Evolutionary conservation across 2,888 invertebrate species (phyloP), one percentile per base, ranked within the genome.

Genomic region (Calameuta pallipes): DNA sequence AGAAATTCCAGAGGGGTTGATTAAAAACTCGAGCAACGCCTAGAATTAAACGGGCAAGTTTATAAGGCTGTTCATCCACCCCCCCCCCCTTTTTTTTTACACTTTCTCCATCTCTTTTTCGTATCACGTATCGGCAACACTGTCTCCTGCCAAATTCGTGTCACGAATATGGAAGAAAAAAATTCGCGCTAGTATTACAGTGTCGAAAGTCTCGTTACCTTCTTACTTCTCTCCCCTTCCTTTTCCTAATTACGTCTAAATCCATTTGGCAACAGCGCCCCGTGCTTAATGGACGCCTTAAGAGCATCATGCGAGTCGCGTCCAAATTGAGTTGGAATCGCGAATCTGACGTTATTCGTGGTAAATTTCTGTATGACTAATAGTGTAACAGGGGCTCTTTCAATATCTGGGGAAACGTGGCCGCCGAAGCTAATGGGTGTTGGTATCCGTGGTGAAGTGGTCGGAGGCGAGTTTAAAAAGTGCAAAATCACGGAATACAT

Each of bases 401-500:
- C 89, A 89, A 90, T 89, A 89, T 89, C 88, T 70, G 79, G 79
- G 80, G 80, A 75, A 69, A 75, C 56, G 36, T 31, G 56, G 15
- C 35, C 30, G 71, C 30, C 33, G 13, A 41, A 33, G 56, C 13
- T 30, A 30, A 35, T 34, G 75, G 15, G 15, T 41, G 23, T 23
- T 56, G 69, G 73, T 81, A 81, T 75, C 87, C 78, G 83, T 80
- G 81, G 80, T 80, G 79, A 83, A 83, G 85, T 85, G 84, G 87
- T 85, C 85, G 86, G 83, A 84, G 86, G 83, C 83, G 86, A 87
- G 87, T 88, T 89, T 86, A 82, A 88, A 90, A 90, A 89, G 85
- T 88, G 90, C 89, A 89, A 89, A 90, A 90, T 90, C 89, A 90
- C 85, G 89, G 89, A 90, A 89, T 89, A 90, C 86, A 90, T 90